Base-by-base conservation (phyloP, 2,888 invertebrate species). In the Rotaria sp. region DNA sequence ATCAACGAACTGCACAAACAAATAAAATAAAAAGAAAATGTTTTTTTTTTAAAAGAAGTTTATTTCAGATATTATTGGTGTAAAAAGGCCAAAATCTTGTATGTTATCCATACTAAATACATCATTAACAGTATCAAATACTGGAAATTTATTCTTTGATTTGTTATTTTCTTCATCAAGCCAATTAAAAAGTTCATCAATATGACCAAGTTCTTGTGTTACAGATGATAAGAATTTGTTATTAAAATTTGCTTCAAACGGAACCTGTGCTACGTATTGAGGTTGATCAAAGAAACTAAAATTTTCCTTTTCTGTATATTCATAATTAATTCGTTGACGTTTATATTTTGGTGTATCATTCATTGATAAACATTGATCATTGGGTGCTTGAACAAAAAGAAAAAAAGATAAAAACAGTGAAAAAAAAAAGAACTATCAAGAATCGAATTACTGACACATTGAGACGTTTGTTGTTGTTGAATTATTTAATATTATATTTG, bases 111-210 rank as follows among this genome's bases (percentile, higher is more conserved):
- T 24, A 24, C 11, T 21, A 21, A 67, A 67, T 18, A 21, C 35
- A 67, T 67, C 67, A 15, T 35, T 13, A 18, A 13, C 5, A 67
- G 5, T 8, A 35, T 67, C 30, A 15, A 5, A 67, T 18, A 30
- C 2, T 67, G 67, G 2, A 7, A 67, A 0, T 18, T 67, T 18
- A 67, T 30, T 35, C 5, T 30, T 67, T 21, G 67, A 5, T 67
- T 67, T 67, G 5, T 7, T 67, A 35, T 67, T 67, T 30, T 35
- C 67, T 35, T 67, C 67, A 21, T 67, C 67, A 21, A 67, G 35
- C 67, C 67, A 67, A 67, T 35, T 67, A 21, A 67, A 67, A 35
- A 67, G 67, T 21, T 67, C 67, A 67, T 67, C 67, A 38, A 67
- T 21, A 67, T 67, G 21, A 21, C 67, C 67, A 67, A 67, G 35